Base-by-base conservation (phyloP, 2,888 invertebrate species). In the Pycnomerus fuliginosus region DNA sequence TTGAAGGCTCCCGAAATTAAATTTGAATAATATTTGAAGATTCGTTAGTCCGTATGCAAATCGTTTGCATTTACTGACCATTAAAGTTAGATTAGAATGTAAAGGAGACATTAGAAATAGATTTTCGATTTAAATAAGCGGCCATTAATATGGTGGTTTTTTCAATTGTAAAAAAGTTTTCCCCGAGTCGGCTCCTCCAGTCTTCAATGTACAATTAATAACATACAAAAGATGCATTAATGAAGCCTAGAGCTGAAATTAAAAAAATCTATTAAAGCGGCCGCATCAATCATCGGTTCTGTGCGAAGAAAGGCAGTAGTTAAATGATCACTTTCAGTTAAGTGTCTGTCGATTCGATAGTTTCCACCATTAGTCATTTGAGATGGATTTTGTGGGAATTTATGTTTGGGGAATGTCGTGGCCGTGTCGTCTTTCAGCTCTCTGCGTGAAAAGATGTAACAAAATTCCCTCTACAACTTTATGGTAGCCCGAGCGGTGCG, bases 221-320 rank as follows among this genome's bases (percentile, higher is more conserved):
- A 39, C 27, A 10, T 15, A 17, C n/a, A 1, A 34, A 14, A 20
- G 42, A 32, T 38, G 41, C 35, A 44, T 46, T 56, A 54, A 56
- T 51, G 54, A 53, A 7, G 20, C 20, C 55, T 55, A 43, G 44
- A 33, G 37, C 38, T 53, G 52, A 55, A 55, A 58, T 58, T 58
- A 56, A 56, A 55, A 45, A 56, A 58, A 53, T 52, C 55, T 50
- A 58, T 58, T 56, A 58, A 55, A 47, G 43, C 37, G 36, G 24
- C 34, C 40, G 48, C 55, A 58, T 58, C 54, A 58, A 58, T 58
- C 58, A 58, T 55, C 43, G 22, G 11, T 12, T 16, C 8, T 16
- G n/a, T 11, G 11, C 36, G 7, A 16, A 38, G 15, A 34, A 38
- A 32, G 25, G 38, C 36, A 38, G 40, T 48, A 44, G 44, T 48